Conservation (phyloP, 1,140 invertebrate genomes). For the Stenopsyche tienmushanensis region DNA sequence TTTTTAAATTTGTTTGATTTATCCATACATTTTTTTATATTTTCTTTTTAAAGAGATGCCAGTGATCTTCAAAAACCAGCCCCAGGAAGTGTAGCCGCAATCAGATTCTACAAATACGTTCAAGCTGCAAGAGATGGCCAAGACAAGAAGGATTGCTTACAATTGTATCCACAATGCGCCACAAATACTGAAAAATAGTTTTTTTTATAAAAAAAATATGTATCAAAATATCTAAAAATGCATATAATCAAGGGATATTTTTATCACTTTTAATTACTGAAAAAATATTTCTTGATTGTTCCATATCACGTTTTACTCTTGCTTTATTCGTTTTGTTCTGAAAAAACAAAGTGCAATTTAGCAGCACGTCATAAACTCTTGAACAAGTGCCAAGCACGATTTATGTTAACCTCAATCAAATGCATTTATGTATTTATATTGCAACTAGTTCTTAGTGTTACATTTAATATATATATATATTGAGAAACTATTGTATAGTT, state of each 20-base stretch:
- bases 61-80: slow-evolving; percentile 68
- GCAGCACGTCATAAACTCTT: too few species aligned
- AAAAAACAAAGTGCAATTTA: too few species aligned
- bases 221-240: too few species aligned
- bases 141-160: slow-evolving; percentile 71
- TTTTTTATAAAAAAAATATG: not conserved
- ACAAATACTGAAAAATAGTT: slow-evolving; percentile 49
- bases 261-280: too few species aligned
- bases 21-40: slow-evolving; percentile 28
- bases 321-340: too few species aligned
- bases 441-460: not conserved
- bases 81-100: slow-evolving; percentile 65
- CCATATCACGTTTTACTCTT: too few species aligned
- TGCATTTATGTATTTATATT: not conserved
- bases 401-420: not conserved
- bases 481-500: too few species aligned
- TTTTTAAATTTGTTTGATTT: too few species aligned
- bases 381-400: not conserved
- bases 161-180: slow-evolving; percentile 67
- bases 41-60: slow-evolving; percentile 64
- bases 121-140: slow-evolving; percentile 80
- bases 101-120: slow-evolving; percentile 76
- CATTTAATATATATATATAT: too few species aligned
- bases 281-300: too few species aligned
- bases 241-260: too few species aligned